Conservation (phyloP, 2,888 invertebrate genomes). For the Standfussiana lucernea region DNA sequence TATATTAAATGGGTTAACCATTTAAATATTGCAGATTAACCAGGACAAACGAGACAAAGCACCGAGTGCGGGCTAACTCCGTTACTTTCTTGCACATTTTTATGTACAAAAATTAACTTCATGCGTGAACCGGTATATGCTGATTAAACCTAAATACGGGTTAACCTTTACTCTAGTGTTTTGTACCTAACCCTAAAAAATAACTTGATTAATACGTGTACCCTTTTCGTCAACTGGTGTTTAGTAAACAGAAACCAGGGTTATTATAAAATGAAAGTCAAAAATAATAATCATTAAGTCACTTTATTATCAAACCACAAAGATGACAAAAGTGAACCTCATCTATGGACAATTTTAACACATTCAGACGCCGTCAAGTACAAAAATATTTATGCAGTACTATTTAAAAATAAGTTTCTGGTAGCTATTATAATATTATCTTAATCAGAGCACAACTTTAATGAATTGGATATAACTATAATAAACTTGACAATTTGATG, state of each 20-base stretch:
- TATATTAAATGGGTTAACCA: not conserved
- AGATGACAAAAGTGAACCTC: slow-evolving; percentile 87
- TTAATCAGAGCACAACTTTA: not conserved
- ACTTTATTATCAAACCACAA: slow-evolving; percentile 89
- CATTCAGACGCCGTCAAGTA: slow-evolving; percentile 61
- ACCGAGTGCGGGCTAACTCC: not conserved
- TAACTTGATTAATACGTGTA: not conserved
- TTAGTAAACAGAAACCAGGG: not conserved
- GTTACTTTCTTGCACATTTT: not conserved
- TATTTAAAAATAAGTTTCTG: slow-evolving; percentile 24
- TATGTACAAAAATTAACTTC: not conserved
- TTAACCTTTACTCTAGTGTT: not conserved
- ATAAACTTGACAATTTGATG: slow-evolving; percentile 1
- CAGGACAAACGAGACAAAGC: not conserved
- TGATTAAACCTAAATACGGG: not conserved
- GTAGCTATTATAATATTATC: slow-evolving; percentile 11
- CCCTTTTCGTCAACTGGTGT: not conserved
- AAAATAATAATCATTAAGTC: slow-evolving; percentile 83
- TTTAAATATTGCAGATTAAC: not conserved
- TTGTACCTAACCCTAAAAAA: not conserved
- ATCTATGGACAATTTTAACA: slow-evolving; percentile 84
- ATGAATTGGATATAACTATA: not conserved
- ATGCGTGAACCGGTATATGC: not conserved
- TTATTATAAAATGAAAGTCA: slow-evolving; percentile 43
- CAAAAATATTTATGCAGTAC: slow-evolving; percentile 40